These are phyloP conservation scores for Drosophila nebulosa DNA, from an alignment of 1,140 invertebrate genomes.

Conservation along the genomic window DNA sequence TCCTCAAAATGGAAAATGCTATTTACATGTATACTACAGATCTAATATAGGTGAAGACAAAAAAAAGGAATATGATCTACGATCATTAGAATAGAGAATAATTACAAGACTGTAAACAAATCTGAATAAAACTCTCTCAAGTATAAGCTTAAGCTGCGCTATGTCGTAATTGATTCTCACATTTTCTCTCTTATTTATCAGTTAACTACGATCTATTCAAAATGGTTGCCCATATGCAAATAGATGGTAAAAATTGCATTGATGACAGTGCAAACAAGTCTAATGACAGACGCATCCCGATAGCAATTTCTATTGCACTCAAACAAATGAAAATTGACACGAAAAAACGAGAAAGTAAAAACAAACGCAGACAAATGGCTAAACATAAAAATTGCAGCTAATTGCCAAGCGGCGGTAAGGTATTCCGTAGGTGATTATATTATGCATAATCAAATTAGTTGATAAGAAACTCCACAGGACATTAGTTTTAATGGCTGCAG, in stretches of 20 bases:
- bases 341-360: conserved; percentile 19
- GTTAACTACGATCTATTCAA: conserved; percentile 8
- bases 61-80: no score
- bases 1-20: no score
- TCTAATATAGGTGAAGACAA: no score
- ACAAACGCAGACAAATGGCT: conserved; percentile 24
- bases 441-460: conserved; percentile 68
- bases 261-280: conserved; percentile 72
- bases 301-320: conserved; percentile 42
- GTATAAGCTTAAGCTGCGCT: background rate
- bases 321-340: conserved; percentile 60
- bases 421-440: conserved; percentile 37
- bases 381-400: conserved; percentile 38
- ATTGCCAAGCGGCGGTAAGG: conserved; percentile 21
- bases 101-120: background rate
- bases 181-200: conserved; percentile 12
- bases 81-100: background rate
- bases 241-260: conserved; percentile 51
- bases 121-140: no score
- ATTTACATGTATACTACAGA: no score
- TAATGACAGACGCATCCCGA: conserved; percentile 44
- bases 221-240: conserved; percentile 32
- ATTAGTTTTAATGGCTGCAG: conserved; percentile 17
- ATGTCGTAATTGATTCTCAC: background rate
- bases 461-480: conserved; percentile 45